Base-by-base conservation (phyloP, 2,113 vertebrate genomes). In the Carassius carassius region DNA sequence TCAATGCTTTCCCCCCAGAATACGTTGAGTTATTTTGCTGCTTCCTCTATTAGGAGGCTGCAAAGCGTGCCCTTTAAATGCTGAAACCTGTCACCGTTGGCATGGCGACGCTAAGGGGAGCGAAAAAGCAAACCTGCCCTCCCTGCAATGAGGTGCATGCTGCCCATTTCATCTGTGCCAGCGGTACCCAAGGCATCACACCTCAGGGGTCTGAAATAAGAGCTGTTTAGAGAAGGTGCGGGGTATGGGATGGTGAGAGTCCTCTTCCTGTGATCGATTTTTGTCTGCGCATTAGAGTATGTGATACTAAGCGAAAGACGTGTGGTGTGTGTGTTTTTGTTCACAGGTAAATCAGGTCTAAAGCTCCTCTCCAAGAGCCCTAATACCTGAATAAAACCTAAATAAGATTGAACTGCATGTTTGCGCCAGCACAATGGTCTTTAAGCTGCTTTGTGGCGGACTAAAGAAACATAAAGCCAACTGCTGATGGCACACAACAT, bases 61-160 rank as follows among this genome's bases (percentile, higher is more conserved):
- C 1, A 86, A 84, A 88, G 77, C 77, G 72, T 92, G 91, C 89
- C 91, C 91, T 94, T 94, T 92, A 91, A 93, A 92, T 89, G 92
- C 88, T 91, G 93, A 92, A 92, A 92, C 90, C 91, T 92, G 91
- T 90, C 90, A 90, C 92, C 90, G 91, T 94, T 92, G 93, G 93
- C 93, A 94, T 94, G 93, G 93, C 51, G 92, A 94, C 91, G 67
- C 87, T 58, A 85, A 47, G 86, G 78, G 73, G 78, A 83, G 67
- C 2, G 54, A 79, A 75, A 84, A 69, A 72, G 78, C 72, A 73
- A 76, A 73, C 70, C 51, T 67, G 56, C 77, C 74, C 29, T 75
- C 56, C 84, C 84, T 78, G 84, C 82, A 4, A 60, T 56, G 84
- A 76, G 62, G 29, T 79, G 78, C 78, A 72, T 62, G 82, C 56